Base-by-base conservation (phyloP, 2,888 invertebrate genomes). In the Ashinkailepas kermadecensis region DNA sequence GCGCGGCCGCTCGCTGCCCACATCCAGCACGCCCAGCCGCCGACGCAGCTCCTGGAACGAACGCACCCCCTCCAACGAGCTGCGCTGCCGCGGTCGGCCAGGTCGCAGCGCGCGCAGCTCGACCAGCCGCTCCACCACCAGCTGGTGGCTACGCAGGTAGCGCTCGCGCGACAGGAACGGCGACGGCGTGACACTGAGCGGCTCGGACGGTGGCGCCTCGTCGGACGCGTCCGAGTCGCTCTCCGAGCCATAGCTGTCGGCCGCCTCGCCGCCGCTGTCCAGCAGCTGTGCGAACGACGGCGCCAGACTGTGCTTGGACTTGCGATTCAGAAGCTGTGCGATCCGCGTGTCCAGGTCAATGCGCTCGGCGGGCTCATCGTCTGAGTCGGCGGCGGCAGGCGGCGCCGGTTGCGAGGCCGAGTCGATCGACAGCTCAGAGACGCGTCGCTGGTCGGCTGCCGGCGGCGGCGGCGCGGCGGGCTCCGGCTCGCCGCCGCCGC, bases 301-400 rank as follows among this genome's bases (percentile, higher is more conserved):
- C n/a, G 78, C 78, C 57, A 56, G 23, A 58, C 58, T 23, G 58
- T 23, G 57, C 59, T 74, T 10, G 57, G 81, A 82, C 87, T 88
- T 81, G 87, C 83, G 82, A 86, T 95, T 95, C 83, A 97, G 90
- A 85, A 98, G 89, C 90, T 96, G 91, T 64, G 96, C 95, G 87
- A 98, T 97, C 88, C 97, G 91, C 82, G 90, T 90, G 84, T 91
- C 91, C 82, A 91, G 86, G 86, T 90, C 88, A 85, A 87, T 56
- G n/a, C 81, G 59, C 25, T 64, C 15, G 74, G 21, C 74, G 18
- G 74, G 9, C 8, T 74, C 74, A 1, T 39, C 39, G 18, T 10
- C 23, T 7, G 54, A 8, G 18, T 25, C 39, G 6, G 25, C 13
- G 8, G 74, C 54, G 54, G 54, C 18, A 7, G 65, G 9, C 9